Conservation (phyloP, 2,888 invertebrate genomes). For the Hyppa rectilinea region DNA sequence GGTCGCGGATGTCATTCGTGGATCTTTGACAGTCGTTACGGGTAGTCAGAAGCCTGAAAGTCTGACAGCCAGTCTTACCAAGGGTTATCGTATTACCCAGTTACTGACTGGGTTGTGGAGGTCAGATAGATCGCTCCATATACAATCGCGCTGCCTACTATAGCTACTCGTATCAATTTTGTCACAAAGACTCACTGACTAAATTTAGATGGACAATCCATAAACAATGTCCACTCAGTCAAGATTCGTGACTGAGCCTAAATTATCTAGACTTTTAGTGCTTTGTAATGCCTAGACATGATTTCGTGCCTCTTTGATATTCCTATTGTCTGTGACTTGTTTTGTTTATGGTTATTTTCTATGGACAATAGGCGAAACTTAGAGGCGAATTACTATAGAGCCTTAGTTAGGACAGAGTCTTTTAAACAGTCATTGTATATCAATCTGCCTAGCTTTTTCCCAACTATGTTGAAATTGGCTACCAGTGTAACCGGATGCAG, state of each 20-base stretch:
- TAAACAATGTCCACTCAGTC: conserved; percentile 11
- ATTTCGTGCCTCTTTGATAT: conserved; percentile 6
- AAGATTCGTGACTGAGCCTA: conserved; percentile 44
- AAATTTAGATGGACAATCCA: conserved; percentile 16
- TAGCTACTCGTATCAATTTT: conserved; percentile 5
- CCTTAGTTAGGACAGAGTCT: neutral
- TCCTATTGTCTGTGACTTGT: conserved; percentile 10
- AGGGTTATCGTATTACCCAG: no score
- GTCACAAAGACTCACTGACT: conserved; percentile 1
- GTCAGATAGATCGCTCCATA: no score
- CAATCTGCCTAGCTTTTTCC: no score
- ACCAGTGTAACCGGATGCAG: no score
- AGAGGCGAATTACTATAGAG: neutral
- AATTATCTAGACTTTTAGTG: conserved; percentile 22
- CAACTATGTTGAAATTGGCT: no score
- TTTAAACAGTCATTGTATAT: neutral
- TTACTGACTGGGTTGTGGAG: no score
- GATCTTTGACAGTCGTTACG: no score
- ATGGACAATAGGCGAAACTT: neutral
- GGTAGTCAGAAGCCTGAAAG: no score
- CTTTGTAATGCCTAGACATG: conserved; percentile 31
- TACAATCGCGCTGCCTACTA: no score
- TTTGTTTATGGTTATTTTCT: conserved; percentile 20
- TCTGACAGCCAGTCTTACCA: no score
- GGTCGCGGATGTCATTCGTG: no score